Evolutionary conservation across 2,113 vertebrate species (phyloP).

Genomic region (Dolichallabes microphthalmus): DNA sequence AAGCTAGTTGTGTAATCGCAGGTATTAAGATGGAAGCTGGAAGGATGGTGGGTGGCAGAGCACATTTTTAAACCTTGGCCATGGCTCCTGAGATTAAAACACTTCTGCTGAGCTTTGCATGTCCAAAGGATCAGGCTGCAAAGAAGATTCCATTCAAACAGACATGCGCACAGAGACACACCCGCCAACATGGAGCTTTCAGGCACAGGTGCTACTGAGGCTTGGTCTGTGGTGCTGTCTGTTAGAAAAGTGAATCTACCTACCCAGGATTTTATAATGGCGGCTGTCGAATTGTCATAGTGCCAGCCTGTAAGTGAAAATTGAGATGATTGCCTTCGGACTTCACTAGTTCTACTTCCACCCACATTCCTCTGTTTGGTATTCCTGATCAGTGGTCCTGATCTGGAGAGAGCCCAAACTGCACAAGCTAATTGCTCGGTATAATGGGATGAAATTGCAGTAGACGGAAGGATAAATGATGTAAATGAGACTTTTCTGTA

Average conservation of each 20-base stretch:
- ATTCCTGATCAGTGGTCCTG: neutral
- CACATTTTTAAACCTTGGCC: conserved; percentile 55
- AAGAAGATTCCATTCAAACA: conserved; percentile 56
- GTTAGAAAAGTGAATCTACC: neutral
- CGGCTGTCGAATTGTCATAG: neutral
- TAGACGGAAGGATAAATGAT: neutral
- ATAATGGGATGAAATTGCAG: neutral
- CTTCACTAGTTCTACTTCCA: neutral
- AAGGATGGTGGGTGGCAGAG: conserved; percentile 52
- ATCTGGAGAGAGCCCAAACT: neutral
- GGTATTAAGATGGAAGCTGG: conserved; percentile 54
- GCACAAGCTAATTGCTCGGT: neutral
- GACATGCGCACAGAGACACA: neutral
- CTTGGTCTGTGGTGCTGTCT: neutral
- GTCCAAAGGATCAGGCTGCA: conserved; percentile 69
- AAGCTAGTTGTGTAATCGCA: conserved; percentile 61
- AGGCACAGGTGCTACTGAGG: neutral
- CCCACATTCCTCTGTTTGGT: neutral
- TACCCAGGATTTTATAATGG: neutral
- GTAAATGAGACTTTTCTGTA: neutral
- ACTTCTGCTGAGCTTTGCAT: conserved; percentile 65
- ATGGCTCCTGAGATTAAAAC: conserved; percentile 63
- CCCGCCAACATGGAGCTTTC: neutral
- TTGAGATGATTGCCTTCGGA: neutral
- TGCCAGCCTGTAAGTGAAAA: neutral